phyloP scores from a whole-genome alignment of 2,888 invertebrate genomes.

The Cheiracanthium punctorium region DNA sequence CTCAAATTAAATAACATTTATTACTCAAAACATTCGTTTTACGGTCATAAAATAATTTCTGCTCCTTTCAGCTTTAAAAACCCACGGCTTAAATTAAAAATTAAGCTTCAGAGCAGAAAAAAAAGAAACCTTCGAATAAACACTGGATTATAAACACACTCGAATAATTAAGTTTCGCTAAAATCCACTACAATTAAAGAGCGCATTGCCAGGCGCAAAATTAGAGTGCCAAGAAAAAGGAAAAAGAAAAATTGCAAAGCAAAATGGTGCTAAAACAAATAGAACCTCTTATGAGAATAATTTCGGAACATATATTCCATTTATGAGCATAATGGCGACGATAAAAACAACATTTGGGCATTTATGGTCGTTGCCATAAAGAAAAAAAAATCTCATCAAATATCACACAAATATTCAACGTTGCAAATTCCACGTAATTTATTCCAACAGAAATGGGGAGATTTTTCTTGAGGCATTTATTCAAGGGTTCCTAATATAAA shows the following conservation, averaged over 20 bases:
- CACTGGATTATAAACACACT: neutral
- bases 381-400: constrained; percentile 26
- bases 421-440: constrained; percentile 58
- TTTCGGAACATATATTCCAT: constrained; percentile 33
- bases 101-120: neutral
- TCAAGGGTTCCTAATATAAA: constrained; percentile 47
- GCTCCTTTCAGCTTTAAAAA: neutral
- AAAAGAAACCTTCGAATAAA: neutral
- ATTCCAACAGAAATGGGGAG: constrained; percentile 38
- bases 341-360: constrained; percentile 62
- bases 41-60: neutral
- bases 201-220: neutral
- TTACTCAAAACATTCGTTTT: neutral
- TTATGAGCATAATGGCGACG: constrained; percentile 44
- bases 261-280: neutral
- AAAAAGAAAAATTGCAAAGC: constrained; percentile 15
- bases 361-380: constrained; percentile 19
- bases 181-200: constrained; percentile 47
- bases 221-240: constrained; percentile 17
- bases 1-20: neutral
- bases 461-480: constrained; percentile 50
- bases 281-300: constrained; percentile 16
- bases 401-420: neutral
- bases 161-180: constrained; percentile 50
- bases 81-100: neutral